Base-by-base conservation (phyloP, 2,888 invertebrate species). In the Dryocosmus kuriphilus region DNA sequence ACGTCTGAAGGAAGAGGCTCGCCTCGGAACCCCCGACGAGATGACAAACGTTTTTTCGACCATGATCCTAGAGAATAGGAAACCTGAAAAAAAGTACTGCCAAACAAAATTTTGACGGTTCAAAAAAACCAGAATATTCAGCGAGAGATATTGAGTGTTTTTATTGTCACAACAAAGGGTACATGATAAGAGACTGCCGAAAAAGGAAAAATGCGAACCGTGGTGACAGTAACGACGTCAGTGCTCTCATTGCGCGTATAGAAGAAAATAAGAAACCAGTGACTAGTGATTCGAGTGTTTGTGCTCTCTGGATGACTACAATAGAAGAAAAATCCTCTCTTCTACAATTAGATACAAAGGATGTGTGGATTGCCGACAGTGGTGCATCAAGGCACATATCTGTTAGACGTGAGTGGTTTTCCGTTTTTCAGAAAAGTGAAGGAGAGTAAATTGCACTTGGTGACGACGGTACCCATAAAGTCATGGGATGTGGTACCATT, bases 1-100 rank as follows among this genome's bases (percentile, higher is more conserved):
- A 5, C 71, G 77, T 19, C 62, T 83, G 24, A 77, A 77, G n/a
- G 82, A 84, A 67, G 81, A 83, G 74, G 2, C 60, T 62, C 73
- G 81, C 14, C 35, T 79, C 60, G 77, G 41, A 8, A 73, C 22
- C 14, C 78, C 65, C 57, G 77, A 79, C n/a, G 75, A n/a, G 24
- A 73, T 62, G 19, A 74, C 24, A 24, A 46, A 27, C 63, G 75
- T 74, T 46, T 27, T 82, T 35, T 32, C 80, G 0, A 41, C 74
- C 0, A 67, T 76, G 73, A 73, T 30, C 27, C 5, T 61, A 22
- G 51, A 41, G 0, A 24, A 46, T 11, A 77, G 38, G 27, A 65
- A 67, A 46, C 7, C 9, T 19, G 41, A 78, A 32, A 67, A n/a
- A 46, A 77, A 41, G 4, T 55, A 35, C 24, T 27, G 27, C 32